A percentile compares a stretch with the other conserved stretches of the same genome.
These are phyloP conservation scores for Crocallis elinguaria DNA, from an alignment of 2,888 invertebrate genomes.

Conservation along the genomic window DNA sequence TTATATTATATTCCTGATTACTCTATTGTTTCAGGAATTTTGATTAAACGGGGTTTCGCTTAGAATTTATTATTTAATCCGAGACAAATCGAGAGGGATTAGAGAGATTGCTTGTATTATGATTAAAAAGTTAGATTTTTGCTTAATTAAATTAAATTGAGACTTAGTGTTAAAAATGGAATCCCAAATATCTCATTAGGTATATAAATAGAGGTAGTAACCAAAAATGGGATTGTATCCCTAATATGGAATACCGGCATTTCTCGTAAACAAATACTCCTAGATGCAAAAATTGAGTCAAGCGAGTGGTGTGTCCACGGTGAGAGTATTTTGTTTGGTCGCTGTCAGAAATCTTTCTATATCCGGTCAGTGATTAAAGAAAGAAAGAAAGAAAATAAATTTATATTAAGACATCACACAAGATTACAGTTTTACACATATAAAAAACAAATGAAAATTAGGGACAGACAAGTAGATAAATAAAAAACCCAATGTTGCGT, in stretches of 20 bases:
- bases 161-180: background rate
- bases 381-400: no score
- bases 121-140: conserved; percentile 46
- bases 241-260: no score
- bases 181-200: background rate
- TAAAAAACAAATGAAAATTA: no score
- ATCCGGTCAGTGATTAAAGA: background rate
- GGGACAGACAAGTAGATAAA: no score
- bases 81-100: conserved; percentile 62
- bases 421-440: no score
- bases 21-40: conserved; percentile 70
- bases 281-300: no score
- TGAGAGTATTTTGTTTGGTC: background rate
- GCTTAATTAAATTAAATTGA: conserved; percentile 22
- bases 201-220: no score
- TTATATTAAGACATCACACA: no score
- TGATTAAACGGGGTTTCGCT: conserved; percentile 65
- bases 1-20: conserved; percentile 76
- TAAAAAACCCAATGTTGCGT: no score
- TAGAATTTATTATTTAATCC: conserved; percentile 56
- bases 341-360: background rate
- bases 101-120: conserved; percentile 56
- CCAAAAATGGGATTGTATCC: no score
- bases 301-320: no score
- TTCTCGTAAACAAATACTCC: no score